Base-by-base conservation (phyloP, 1,140 invertebrate genomes). In the Cydia splendana region DNA sequence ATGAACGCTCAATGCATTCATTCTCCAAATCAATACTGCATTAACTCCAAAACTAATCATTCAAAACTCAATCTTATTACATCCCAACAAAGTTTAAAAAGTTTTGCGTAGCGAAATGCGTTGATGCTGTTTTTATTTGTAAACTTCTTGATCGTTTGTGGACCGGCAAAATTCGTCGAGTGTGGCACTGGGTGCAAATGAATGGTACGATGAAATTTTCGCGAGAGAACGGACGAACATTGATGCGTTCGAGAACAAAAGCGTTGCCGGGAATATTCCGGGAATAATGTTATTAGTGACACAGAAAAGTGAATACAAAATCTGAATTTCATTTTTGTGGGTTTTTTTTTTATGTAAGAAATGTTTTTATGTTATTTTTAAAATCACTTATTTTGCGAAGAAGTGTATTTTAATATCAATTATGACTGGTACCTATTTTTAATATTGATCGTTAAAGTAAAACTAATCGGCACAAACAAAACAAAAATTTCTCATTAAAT, bases 1-100 rank as follows among this genome's bases (percentile, higher is more conserved):
- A 86, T 82, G 86, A 87, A 85, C 85, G 84, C 78, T 38, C 65
- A 77, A 81, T 78, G 81, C 81, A 77, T 83, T 57, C 81, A 77
- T 83, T 57, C n/a, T 57, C 2, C 9, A 20, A 24, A 62, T n/a
- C 57, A 62, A 62, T 10, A 62, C 7, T 10, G 57, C 20, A 62
- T 62, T 62, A 62, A 62, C 57, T 62, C 57, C 20, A 62, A 62
- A 62, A 24, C 57, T 20, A 62, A 24, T 7, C 57, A 62, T 62
- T 7, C 20, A 24, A 62, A 62, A 20, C 2, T 62, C 57, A 62
- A 62, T 62, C 57, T 62, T 62, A 62, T 62, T 2, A 24, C 57
- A 12, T 24, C 18, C 10, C 9, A 24, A 24, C 20, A 20, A 12
- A 62, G 57, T 62, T 2, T 12, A 24, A 18, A 62, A 24, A 24